phyloP scores from a whole-genome alignment of 1,140 invertebrate genomes.

The Polypedilum pembai region DNA sequence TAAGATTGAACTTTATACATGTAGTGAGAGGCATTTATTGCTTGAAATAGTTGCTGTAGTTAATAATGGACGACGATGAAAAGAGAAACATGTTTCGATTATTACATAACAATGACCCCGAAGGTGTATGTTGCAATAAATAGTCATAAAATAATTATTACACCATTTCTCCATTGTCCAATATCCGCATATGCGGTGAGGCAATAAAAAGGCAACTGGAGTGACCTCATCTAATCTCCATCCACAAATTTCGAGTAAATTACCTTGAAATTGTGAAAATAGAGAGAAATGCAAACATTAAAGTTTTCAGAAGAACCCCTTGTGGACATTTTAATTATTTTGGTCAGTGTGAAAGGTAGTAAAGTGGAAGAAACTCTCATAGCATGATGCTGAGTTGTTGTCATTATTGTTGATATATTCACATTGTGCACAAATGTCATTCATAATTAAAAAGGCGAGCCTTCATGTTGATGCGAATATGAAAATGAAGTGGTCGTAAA shows the following conservation, averaged over 20 bases:
- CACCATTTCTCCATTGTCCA: slow-evolving; percentile 21
- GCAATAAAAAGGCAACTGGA: slow-evolving; percentile 19
- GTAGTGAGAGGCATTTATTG: neutral
- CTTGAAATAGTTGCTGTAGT: neutral
- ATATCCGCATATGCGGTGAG: neutral
- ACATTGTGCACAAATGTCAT: slow-evolving; percentile 1
- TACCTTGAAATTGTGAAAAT: slow-evolving; percentile 2
- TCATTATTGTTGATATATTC: too few species aligned
- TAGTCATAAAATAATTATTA: slow-evolving; percentile 27
- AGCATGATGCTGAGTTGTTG: too few species aligned
- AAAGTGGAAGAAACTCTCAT: too few species aligned
- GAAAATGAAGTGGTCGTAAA: slow-evolving; percentile 11
- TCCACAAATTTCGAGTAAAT: neutral
- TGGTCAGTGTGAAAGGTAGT: neutral
- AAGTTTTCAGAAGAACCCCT: neutral
- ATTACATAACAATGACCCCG: slow-evolving; percentile 8
- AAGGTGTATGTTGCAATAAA: slow-evolving; percentile 7
- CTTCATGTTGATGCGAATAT: slow-evolving; percentile 6
- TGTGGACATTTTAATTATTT: slow-evolving; percentile 24
- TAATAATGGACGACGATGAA: neutral
- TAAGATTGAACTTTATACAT: neutral
- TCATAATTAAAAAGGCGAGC: neutral
- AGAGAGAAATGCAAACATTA: neutral
- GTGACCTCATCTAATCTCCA: slow-evolving; percentile 17
- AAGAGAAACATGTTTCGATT: neutral